Percentiles rank a stretch among this genome's conserved stretches.
Evolutionary conservation across 1,140 invertebrate genomes (phyloP).

Genomic region (Helicoverpa armigera): DNA sequence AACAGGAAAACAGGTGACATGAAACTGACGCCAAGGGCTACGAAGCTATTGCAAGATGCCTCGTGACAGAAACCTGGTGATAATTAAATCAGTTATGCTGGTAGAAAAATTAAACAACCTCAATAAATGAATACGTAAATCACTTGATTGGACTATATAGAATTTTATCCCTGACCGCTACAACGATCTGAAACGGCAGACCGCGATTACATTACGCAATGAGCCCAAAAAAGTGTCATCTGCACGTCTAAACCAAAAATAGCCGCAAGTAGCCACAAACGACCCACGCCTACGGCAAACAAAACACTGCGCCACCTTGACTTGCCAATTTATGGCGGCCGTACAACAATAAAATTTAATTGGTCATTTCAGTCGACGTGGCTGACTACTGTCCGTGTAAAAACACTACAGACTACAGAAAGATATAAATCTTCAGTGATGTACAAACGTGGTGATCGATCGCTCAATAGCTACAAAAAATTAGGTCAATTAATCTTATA

Average conservation of each 20-base stretch:
- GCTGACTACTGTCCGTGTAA: conserved; percentile 42
- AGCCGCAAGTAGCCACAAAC: conserved; percentile 28
- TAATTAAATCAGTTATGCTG: too few species aligned
- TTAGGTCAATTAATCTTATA: conserved; percentile 30
- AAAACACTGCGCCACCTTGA: conserved; percentile 42
- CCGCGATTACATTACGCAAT: not conserved
- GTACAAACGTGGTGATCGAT: conserved; percentile 14
- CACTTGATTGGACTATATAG: too few species aligned
- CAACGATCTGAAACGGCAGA: not conserved
- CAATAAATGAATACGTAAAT: too few species aligned
- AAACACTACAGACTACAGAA: conserved; percentile 21
- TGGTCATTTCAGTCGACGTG: conserved; percentile 40
- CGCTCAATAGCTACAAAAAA: conserved; percentile 1
- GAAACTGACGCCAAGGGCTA: too few species aligned
- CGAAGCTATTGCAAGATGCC: too few species aligned
- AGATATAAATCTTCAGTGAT: conserved; percentile 29
- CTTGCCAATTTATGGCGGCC: conserved; percentile 47
- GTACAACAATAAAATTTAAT: conserved; percentile 49
- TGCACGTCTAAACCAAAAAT: conserved; percentile 8
- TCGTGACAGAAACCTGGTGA: too few species aligned
- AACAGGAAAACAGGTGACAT: too few species aligned
- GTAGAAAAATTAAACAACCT: too few species aligned
- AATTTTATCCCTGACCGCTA: too few species aligned
- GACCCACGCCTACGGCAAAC: conserved; percentile 34
- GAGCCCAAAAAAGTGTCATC: conserved; percentile 13